Evolutionary conservation across 1,140 invertebrate species (phyloP), one percentile per base, ranked within the genome.

Genomic region (Pogonomyrmex californicus): DNA sequence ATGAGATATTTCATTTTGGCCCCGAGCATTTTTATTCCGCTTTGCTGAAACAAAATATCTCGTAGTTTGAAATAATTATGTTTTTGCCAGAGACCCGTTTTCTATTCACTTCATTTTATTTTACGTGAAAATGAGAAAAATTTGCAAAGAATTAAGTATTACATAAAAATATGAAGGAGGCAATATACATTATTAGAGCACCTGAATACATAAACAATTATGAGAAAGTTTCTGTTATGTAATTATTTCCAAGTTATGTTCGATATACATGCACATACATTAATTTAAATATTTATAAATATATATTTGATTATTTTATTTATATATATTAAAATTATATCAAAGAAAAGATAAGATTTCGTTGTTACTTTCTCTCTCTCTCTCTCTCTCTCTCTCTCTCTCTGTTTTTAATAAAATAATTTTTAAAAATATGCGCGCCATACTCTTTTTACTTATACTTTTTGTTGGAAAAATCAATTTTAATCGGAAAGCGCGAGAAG

Each of bases 391-490:
- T 30, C 41, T 44, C 41, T 41, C 17, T 41, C 2, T 10, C 49
- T 73, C 1, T 17, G 1, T 51, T 17, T 36, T 63, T 49, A 23
- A 23, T 36, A 68, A 54, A 49, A 62, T 49, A 73, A 71, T 41
- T 73, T 49, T 41, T 14, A 6, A 10, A 49, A 70, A 70, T 51
- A 30, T 56, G 7, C 5, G 12, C 56, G 54, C 9, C 30, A 3
- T 47, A 58, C 12, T 33, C 14, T 41, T 9, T 36, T 58, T 14
- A 23, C 0, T 23, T 14, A 2, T n/a, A 75, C n/a, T 75, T 44
- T 62, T 36, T 47, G 66, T 41, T 7, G 30, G 54, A 38, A 75
- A 83, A 83, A 83, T 83, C 77, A 75, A 87, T 89, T 87, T 75
- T 83, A 71, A 86, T 89, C 87, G 82, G 12, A 68, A 70, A 81